These are phyloP conservation scores for Orgyia antiqua DNA, from an alignment of 2,888 invertebrate species.

Conservation along the genomic window DNA sequence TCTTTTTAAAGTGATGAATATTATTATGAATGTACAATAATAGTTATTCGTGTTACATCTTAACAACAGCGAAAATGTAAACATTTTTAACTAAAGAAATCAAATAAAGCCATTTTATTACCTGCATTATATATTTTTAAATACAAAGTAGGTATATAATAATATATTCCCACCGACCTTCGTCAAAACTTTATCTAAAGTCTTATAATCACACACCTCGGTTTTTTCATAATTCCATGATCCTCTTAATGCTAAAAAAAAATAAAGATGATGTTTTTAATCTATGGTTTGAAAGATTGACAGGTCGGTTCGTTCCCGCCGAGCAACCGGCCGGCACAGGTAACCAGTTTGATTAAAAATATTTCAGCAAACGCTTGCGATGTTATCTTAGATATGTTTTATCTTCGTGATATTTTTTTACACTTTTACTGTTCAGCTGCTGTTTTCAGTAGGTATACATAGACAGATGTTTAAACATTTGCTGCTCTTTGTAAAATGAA, in stretches of 20 bases:
- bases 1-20: too few species aligned
- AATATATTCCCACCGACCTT: slow-evolving; percentile 58
- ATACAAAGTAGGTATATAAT: slow-evolving; percentile 32
- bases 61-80: too few species aligned
- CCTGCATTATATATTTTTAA: slow-evolving; percentile 23
- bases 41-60: too few species aligned
- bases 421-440: slow-evolving; percentile 21
- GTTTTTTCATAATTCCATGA: slow-evolving; percentile 63
- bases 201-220: slow-evolving; percentile 67
- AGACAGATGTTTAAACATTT: too few species aligned
- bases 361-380: slow-evolving; percentile 65
- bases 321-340: slow-evolving; percentile 59
- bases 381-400: slow-evolving; percentile 41
- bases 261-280: slow-evolving; percentile 72
- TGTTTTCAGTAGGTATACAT: too few species aligned
- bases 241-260: slow-evolving; percentile 69
- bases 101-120: slow-evolving; percentile 12
- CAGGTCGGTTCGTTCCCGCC: slow-evolving; percentile 66
- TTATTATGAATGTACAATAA: too few species aligned
- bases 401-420: slow-evolving; percentile 26
- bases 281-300: slow-evolving; percentile 76
- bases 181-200: slow-evolving; percentile 74
- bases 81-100: too few species aligned
- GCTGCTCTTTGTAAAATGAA: too few species aligned
- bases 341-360: slow-evolving; percentile 76